Conservation (phyloP, 1,140 invertebrate species). For the Aphaenogaster rudis region DNA sequence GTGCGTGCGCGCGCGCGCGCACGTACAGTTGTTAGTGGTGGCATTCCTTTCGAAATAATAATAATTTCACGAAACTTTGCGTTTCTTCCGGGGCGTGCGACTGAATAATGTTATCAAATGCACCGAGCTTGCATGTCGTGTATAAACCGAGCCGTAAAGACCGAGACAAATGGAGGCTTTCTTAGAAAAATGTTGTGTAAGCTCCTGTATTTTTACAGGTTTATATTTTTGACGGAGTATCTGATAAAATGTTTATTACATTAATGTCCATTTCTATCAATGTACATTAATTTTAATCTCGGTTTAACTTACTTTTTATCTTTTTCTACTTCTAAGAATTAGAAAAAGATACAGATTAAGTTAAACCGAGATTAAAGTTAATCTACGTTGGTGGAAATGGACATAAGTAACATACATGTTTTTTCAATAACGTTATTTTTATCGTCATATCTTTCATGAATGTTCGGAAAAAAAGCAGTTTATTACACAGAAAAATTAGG, state of each 20-base stretch:
- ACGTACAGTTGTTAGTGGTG: constrained; percentile 48
- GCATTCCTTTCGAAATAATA: constrained; percentile 51
- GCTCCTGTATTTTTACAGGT: background rate
- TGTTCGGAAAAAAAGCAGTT: background rate
- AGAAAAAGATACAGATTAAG: no score
- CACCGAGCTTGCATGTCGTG: constrained; percentile 11
- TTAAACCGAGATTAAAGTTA: no score
- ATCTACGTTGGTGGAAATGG: no score
- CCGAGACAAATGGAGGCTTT: constrained; percentile 24
- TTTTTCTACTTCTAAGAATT: no score
- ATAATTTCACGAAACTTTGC: constrained; percentile 46
- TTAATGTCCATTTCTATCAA: no score
- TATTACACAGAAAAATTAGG: background rate
- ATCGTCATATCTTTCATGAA: background rate
- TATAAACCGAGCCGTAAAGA: constrained; percentile 14
- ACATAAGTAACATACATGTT: background rate
- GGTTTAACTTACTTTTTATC: no score
- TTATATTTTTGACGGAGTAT: background rate
- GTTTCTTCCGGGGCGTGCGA: constrained; percentile 39
- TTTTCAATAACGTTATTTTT: background rate
- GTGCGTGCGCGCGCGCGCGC: constrained; percentile 35
- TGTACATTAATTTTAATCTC: no score
- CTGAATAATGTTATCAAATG: constrained; percentile 60
- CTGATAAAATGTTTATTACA: background rate
- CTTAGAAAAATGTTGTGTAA: constrained; percentile 12